Evolutionary conservation across 2,797 vertebrate genomes (phyloP).

Genomic region (Tinamus major): DNA sequence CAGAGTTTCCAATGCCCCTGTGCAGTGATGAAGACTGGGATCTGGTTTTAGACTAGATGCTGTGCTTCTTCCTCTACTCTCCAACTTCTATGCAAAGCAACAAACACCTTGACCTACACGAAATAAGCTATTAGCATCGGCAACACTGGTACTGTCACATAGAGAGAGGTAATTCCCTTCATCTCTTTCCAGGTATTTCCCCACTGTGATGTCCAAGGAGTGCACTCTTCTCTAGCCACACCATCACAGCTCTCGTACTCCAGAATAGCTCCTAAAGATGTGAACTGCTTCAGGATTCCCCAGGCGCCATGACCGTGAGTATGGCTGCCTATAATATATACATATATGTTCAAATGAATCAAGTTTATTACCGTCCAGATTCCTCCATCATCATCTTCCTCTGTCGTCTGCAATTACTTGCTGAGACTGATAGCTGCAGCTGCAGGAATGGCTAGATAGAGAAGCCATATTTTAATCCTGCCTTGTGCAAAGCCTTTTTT

Average conservation of each 20-base stretch:
- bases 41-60: background rate
- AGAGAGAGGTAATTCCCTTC: background rate
- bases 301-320: fast-evolving
- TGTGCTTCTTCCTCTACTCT: background rate
- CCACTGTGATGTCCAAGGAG: background rate
- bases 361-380: background rate
- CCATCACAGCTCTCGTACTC: background rate
- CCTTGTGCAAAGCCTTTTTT: background rate
- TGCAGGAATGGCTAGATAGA: background rate
- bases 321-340: background rate
- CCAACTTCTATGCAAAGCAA: background rate
- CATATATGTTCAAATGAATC: background rate
- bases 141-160: background rate
- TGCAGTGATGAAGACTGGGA: background rate
- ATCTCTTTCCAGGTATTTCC: background rate
- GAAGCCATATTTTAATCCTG: background rate
- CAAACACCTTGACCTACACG: background rate
- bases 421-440: background rate
- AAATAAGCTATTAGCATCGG: background rate
- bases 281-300: background rate
- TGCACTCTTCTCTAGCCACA: background rate
- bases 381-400: background rate
- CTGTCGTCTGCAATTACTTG: background rate
- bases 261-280: background rate
- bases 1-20: background rate